Evolutionary conservation across 2,113 vertebrate genomes (phyloP), one percentile per base, ranked within the genome.

Genomic region (Petrocephalus microphthalmus): DNA sequence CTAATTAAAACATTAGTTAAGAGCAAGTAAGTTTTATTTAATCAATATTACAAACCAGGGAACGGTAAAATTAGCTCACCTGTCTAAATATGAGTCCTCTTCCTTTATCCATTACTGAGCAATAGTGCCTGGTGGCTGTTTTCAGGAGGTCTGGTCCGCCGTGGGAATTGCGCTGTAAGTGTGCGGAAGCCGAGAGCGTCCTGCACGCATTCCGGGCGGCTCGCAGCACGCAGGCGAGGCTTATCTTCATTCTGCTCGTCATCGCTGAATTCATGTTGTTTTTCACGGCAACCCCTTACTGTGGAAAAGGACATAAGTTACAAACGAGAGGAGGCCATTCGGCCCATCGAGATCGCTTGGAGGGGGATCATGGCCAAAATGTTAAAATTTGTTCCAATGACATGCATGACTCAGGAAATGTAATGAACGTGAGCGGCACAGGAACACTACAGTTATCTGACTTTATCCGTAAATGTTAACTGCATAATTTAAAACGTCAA

Each of bases 31-130:
- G 10, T 33, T 33, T 71, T 33, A 15, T 29, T 22, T 19, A 20
- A 51, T 49, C 7, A n/a, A n/a, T 84, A n/a, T n/a, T 22, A 85
- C n/a, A 85, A 25, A n/a, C 10, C n/a, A 13, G 11, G 15, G 3
- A 25, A 52, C 15, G 25, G 20, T n/a, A 29, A 51, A 51, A 60
- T 13, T 1, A 6, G 11, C 87, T 89, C 71, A 95, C 95, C 85
- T 96, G 95, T 93, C 94, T 92, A 90, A 96, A 95, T 83, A 96
- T 25, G 1, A 93, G 88, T 37, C 92, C 92, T 11, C 87, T 29
- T 10, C 54, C 88, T n/a, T 25, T 22, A 20, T 90, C 90, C 92
- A 92, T 93, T 67, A 90, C 84, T 88, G 90, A 87, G 88, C 92
- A 93, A 89, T 92, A 92, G 0, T 22, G 6, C 47, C 91, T 91